Percentiles rank a stretch among this genome's conserved stretches.
Conservation (phyloP, 2,888 invertebrate species). For the Embidobia sp. region DNA sequence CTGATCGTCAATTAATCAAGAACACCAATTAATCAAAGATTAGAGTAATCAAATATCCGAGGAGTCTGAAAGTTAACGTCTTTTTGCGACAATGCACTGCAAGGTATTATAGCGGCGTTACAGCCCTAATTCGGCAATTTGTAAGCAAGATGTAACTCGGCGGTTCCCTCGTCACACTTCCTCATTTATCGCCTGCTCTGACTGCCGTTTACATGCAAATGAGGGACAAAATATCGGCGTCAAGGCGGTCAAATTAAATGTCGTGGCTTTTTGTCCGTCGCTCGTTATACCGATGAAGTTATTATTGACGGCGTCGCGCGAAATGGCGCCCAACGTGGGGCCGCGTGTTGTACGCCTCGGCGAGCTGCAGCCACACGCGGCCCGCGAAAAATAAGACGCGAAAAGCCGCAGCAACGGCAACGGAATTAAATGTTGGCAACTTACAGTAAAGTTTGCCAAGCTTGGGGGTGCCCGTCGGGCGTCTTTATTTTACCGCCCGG, state of each 20-base stretch:
- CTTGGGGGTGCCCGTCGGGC: slow-evolving; percentile 53
- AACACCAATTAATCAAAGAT: slow-evolving; percentile 26
- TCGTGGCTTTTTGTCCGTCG: slow-evolving; percentile 53
- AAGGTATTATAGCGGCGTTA: slow-evolving; percentile 61
- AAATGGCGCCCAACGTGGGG: too few relatives aligned
- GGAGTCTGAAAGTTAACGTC: slow-evolving; percentile 38
- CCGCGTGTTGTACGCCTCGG: too few relatives aligned
- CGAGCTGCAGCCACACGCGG: too few relatives aligned
- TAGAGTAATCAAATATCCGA: slow-evolving; percentile 37
- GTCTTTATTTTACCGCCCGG: slow-evolving; percentile 60
- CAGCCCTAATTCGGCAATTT: slow-evolving; percentile 73
- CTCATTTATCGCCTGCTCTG: slow-evolving; percentile 58
- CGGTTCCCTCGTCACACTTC: slow-evolving; percentile 68
- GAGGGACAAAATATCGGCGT: slow-evolving; percentile 52
- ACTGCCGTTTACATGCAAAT: slow-evolving; percentile 64
- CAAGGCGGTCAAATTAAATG: slow-evolving; percentile 60
- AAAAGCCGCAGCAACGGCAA: too few relatives aligned
- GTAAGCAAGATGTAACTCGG: slow-evolving; percentile 72
- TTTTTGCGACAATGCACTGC: slow-evolving; percentile 48
- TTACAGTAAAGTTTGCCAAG: slow-evolving; percentile 39
- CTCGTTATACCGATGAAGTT: slow-evolving; percentile 54
- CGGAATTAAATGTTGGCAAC: slow-evolving; percentile 16
- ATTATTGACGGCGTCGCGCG: slow-evolving; percentile 43
- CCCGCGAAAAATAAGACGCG: too few relatives aligned
- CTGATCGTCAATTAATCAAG: too few relatives aligned